Evolutionary conservation across 2,888 invertebrate genomes (phyloP).

Genomic region (Campopleginae sp.): DNA sequence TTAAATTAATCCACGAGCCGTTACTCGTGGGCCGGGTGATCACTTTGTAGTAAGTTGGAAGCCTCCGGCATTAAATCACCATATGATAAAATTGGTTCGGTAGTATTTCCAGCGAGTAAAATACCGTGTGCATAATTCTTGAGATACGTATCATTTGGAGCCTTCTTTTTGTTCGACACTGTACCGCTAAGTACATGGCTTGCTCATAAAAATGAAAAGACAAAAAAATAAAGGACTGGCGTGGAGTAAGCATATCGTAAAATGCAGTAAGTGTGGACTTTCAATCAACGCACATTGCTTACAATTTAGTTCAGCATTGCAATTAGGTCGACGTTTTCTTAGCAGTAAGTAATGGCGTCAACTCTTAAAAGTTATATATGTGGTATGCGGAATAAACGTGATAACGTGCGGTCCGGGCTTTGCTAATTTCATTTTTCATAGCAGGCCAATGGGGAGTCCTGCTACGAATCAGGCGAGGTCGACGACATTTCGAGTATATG

Average conservation of each 20-base stretch:
- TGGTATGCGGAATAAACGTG: conserved; percentile 41
- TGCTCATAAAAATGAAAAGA: neutral
- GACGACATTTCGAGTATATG: conserved; percentile 40
- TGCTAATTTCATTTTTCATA: conserved; percentile 72
- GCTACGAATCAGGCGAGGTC: conserved; percentile 58
- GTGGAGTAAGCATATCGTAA: conserved; percentile 12
- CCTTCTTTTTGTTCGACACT: neutral
- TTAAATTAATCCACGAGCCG: neutral
- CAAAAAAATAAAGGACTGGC: conserved; percentile 7
- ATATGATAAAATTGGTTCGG: neutral
- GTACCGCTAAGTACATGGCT: neutral
- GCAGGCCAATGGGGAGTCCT: conserved; percentile 62
- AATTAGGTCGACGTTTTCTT: conserved; percentile 26
- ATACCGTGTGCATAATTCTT: neutral
- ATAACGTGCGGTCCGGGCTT: conserved; percentile 38
- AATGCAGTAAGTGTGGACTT: conserved; percentile 21
- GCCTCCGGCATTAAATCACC: neutral
- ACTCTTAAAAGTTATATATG: conserved; percentile 9
- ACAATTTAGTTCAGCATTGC: conserved; percentile 26
- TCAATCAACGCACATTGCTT: conserved; percentile 17
- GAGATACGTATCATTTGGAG: neutral
- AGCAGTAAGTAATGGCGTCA: conserved; percentile 22
- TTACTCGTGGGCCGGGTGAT: neutral
- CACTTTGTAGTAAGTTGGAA: neutral
- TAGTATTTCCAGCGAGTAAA: neutral